Percentiles rank a stretch among this genome's conserved stretches.
These are phyloP conservation scores for Hippolais icterina DNA, from an alignment of 2,113 vertebrate genomes.

Conservation along the genomic window DNA sequence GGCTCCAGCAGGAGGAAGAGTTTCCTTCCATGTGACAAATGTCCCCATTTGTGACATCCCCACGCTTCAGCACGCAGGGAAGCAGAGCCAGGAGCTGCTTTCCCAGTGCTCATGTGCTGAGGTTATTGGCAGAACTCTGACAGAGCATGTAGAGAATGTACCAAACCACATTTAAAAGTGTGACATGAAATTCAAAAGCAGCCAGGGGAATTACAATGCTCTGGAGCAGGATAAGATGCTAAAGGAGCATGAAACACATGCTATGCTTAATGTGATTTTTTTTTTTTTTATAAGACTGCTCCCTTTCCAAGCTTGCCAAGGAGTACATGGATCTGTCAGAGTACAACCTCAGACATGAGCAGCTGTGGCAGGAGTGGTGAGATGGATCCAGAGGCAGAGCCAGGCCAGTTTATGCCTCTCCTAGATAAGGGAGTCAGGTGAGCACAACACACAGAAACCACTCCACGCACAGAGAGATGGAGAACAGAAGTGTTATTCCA, in stretches of 20 bases:
- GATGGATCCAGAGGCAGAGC: background rate
- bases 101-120: background rate
- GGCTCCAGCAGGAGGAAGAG: background rate
- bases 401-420: background rate
- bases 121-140: conserved; percentile 55
- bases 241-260: conserved; percentile 62
- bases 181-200: conserved; percentile 68
- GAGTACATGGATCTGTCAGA: background rate
- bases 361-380: background rate
- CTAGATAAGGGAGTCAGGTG: background rate
- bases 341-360: background rate
- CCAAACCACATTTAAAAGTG: conserved; percentile 62
- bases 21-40: background rate
- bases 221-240: conserved; percentile 54
- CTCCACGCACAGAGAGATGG: background rate
- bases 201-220: conserved; percentile 59
- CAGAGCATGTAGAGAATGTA: conserved; percentile 63
- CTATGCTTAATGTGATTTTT: conserved; percentile 62
- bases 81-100: background rate
- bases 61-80: background rate
- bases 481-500: background rate
- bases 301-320: background rate
- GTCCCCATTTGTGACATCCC: background rate
- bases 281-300: background rate
- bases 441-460: background rate